Percentiles rank a stretch among this genome's conserved stretches.
These are phyloP conservation scores for Myioborus melanocephalus DNA, from an alignment of 2,797 vertebrate genomes.

Conservation along the genomic window DNA sequence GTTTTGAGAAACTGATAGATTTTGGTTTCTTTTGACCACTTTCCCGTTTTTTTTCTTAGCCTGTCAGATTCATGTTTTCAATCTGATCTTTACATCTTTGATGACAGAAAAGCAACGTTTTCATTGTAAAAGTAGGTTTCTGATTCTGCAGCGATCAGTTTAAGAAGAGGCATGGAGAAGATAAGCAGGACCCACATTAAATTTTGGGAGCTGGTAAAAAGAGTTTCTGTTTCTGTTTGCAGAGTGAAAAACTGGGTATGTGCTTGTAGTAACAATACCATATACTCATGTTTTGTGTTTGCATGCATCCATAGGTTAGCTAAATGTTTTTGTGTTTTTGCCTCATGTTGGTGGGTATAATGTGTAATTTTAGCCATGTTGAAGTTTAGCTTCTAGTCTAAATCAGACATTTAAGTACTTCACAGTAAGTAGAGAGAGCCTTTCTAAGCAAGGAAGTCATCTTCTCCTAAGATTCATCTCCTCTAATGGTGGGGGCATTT, in stretches of 20 bases:
- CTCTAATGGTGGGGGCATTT: not conserved
- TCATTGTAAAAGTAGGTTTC: not conserved
- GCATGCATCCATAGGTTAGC: not conserved
- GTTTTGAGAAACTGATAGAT: not conserved
- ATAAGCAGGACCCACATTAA: not conserved
- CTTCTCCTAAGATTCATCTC: not conserved
- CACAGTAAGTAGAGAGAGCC: not conserved
- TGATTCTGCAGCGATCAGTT: not conserved
- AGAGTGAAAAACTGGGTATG: not conserved
- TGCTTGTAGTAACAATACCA: not conserved
- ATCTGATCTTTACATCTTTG: slow-evolving; percentile 4
- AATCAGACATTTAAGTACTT: not conserved
- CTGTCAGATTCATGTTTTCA: not conserved
- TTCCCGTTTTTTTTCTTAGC: not conserved
- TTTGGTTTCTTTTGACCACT: not conserved
- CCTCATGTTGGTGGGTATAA: not conserved
- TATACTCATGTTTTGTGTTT: not conserved
- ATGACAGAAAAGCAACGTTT: not conserved
- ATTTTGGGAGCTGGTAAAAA: not conserved
- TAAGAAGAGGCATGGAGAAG: not conserved
- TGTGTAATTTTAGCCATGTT: not conserved
- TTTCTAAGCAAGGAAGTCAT: not conserved
- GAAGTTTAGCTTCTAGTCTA: not conserved
- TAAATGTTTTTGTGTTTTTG: not conserved
- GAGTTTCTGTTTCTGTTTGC: not conserved